These are phyloP conservation scores for Drosophila guanche DNA, from an alignment of 1,140 invertebrate species.

Conservation along the genomic window DNA sequence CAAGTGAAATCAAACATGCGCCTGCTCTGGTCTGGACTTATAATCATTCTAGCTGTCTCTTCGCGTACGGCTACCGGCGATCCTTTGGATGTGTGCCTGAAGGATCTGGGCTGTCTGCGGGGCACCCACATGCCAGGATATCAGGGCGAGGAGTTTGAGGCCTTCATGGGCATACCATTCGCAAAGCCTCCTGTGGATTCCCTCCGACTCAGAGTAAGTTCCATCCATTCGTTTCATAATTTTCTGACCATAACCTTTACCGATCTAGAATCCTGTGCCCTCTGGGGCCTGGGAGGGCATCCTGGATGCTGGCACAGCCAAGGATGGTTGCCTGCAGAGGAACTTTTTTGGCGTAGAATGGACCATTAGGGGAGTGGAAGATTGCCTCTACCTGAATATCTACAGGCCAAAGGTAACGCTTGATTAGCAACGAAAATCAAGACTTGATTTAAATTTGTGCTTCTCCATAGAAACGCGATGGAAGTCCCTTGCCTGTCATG, in stretches of 20 bases:
- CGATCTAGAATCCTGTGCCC: constrained; percentile 59
- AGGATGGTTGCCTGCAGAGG: constrained; percentile 61
- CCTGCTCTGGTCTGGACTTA: too few relatives aligned
- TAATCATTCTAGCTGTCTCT: background rate
- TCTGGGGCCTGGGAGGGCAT: constrained; percentile 44
- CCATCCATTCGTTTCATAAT: too few relatives aligned
- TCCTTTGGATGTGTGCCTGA: constrained; percentile 58
- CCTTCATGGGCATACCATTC: constrained; percentile 74
- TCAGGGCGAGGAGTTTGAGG: constrained; percentile 46
- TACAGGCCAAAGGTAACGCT: constrained; percentile 84
- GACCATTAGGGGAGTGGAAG: constrained; percentile 83
- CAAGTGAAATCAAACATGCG: too few relatives aligned
- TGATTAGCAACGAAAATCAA: background rate
- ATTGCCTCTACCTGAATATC: constrained; percentile 87
- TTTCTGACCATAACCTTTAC: too few relatives aligned
- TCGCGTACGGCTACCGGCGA: constrained; percentile 13
- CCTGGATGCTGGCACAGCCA: constrained; percentile 44
- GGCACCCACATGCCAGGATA: constrained; percentile 56
- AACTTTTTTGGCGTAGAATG: constrained; percentile 30
- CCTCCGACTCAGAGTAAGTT: constrained; percentile 59
- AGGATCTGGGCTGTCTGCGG: constrained; percentile 55
- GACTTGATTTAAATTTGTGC: constrained; percentile 24
- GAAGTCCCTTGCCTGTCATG: constrained; percentile 84
- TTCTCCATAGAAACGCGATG: background rate
- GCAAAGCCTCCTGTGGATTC: constrained; percentile 67